Percentiles rank a stretch among this genome's conserved stretches.
Evolutionary conservation across 2,888 invertebrate species (phyloP).

Genomic region (Tachina lurida): DNA sequence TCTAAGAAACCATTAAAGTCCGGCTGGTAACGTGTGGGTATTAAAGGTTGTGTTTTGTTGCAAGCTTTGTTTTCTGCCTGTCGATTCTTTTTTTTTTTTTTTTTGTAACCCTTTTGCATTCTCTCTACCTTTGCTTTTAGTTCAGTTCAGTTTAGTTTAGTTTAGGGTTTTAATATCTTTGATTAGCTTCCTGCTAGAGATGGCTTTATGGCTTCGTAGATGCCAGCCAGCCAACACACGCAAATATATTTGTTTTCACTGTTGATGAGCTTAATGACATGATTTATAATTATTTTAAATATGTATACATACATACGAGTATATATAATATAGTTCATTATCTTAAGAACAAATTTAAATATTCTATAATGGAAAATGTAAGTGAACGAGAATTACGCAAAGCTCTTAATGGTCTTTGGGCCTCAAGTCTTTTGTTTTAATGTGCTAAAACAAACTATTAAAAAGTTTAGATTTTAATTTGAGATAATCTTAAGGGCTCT

Average conservation of each 20-base stretch:
- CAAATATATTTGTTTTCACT: slow-evolving; percentile 59
- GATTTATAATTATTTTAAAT: slow-evolving; percentile 63
- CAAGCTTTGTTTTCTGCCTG: slow-evolving; percentile 45
- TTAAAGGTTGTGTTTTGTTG: slow-evolving; percentile 58
- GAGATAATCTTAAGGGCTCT: slow-evolving; percentile 1
- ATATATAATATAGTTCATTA: slow-evolving; percentile 29
- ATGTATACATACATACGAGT: too few relatives aligned
- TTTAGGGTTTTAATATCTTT: slow-evolving; percentile 49
- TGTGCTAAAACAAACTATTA: background rate
- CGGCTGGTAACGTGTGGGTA: slow-evolving; percentile 60
- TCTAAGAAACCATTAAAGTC: slow-evolving; percentile 29
- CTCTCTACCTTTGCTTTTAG: slow-evolving; percentile 32
- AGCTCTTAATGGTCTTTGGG: slow-evolving; percentile 17
- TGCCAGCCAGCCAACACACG: slow-evolving; percentile 51
- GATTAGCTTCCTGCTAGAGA: slow-evolving; percentile 62
- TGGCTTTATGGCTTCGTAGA: slow-evolving; percentile 39
- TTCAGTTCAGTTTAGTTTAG: background rate
- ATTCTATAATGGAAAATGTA: slow-evolving; percentile 30
- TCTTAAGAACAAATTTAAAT: slow-evolving; percentile 29
- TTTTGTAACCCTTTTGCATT: background rate
- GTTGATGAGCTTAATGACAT: slow-evolving; percentile 67
- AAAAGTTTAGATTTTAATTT: background rate
- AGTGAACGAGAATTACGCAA: slow-evolving; percentile 18
- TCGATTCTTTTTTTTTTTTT: slow-evolving; percentile 30
- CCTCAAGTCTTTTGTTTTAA: slow-evolving; percentile 43